Evolutionary conservation across 2,113 vertebrate genomes (phyloP).

Genomic region (Capreolus pygargus): DNA sequence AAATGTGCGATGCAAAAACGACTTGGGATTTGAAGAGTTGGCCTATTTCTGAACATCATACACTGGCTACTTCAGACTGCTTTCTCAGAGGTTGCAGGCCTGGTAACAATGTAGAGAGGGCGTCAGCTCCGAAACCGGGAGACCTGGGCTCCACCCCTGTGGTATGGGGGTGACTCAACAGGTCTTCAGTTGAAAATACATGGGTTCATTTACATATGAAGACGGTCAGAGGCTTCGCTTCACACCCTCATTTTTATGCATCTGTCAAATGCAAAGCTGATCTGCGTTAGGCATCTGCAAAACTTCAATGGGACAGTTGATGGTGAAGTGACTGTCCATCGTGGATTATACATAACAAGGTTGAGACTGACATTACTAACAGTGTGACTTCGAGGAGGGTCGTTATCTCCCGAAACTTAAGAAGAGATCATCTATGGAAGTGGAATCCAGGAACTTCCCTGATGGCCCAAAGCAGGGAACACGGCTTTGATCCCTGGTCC

Average conservation of each 20-base stretch:
- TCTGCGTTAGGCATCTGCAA: not conserved
- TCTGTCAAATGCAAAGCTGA: not conserved
- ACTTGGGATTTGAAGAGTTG: fast-evolving
- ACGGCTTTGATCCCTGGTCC: not conserved
- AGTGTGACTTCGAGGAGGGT: fast-evolving
- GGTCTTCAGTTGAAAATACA: not conserved
- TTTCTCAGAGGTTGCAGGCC: not conserved
- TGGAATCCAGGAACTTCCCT: not conserved
- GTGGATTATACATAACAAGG: fast-evolving
- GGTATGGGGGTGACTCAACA: fast-evolving
- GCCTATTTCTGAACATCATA: not conserved
- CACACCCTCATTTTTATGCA: fast-evolving
- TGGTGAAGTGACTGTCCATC: fast-evolving
- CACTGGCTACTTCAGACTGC: not conserved
- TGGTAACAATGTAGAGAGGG: fast-evolving
- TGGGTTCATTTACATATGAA: not conserved
- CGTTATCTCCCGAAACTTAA: fast-evolving
- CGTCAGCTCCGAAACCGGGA: fast-evolving
- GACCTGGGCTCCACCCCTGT: not conserved
- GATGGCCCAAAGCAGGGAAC: not conserved
- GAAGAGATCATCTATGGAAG: fast-evolving
- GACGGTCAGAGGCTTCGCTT: fast-evolving
- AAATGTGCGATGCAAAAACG: fast-evolving
- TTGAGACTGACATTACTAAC: fast-evolving
- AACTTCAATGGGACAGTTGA: fast-evolving